Base-by-base conservation (phyloP, 2,113 vertebrate species). In the Pseudonaja textilis region DNA sequence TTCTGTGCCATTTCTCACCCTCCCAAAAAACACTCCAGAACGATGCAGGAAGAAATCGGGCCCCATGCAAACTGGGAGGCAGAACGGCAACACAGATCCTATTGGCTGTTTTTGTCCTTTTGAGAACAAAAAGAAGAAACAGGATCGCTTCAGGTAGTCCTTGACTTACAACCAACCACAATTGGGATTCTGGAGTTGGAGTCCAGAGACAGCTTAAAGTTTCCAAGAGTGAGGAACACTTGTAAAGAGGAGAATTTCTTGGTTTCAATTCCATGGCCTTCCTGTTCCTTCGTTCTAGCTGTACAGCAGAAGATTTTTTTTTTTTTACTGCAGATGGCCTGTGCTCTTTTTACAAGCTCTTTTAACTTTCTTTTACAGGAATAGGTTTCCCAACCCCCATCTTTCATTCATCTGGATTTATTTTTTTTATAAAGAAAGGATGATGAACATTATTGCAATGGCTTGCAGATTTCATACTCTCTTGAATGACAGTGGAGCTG, bases 1-100 rank as follows among this genome's bases (percentile, higher is more conserved):
- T 50, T 50, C 45, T 50, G 45, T 29, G 23, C 5, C 85, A 29
- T 50, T 87, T 39, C 81, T 93, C 96, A 85, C 93, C 89, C 88
- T 6, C 34, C 93, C 14, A 34, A 34, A 34, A 81, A 39, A 39
- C 34, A 81, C 18, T 81, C n/a, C 69, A 81, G 34, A 81, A 81
- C 20, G 34, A 81, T 22, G 34, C 34, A 9, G n/a, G 69, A 39
- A 39, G 69, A 20, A 18, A 22, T 42, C 18, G 22, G 18, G 18
- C 18, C 18, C 18, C 0, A 1, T 81, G 34, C 18, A 22, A 81
- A 81, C 42, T 42, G 34, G 20, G 7, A 81, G 18, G 74, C 10
- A 3, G 74, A 42, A 69, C 25, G 22, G 74, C 34, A 81, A 81
- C 34, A 81, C 7, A 81, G 74, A 81, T 81, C 34, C 34, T 42